Conservation (phyloP, 2,113 vertebrate genomes). For the Hypanus sabinus region DNA sequence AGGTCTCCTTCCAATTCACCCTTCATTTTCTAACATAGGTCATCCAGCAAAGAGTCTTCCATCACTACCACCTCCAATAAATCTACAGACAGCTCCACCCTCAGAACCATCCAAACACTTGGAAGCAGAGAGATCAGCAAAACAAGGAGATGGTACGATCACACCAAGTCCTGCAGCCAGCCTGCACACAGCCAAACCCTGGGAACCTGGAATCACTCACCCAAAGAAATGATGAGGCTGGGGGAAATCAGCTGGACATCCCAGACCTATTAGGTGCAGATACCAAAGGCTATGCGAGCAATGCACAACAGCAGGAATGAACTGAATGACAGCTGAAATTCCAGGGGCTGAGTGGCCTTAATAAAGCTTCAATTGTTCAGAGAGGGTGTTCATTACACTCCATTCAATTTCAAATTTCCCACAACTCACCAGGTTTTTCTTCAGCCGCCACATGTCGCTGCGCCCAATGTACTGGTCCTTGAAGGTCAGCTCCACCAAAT, state of each 20-base stretch:
- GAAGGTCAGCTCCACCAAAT: conserved; percentile 93
- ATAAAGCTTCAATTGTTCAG: no score
- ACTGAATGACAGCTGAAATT: background rate
- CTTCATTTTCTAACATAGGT: background rate
- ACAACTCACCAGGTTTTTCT: conserved; percentile 81
- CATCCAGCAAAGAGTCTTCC: background rate
- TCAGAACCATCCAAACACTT: background rate
- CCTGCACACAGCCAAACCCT: background rate
- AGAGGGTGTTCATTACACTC: no score
- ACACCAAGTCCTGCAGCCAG: background rate
- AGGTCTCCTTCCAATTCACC: background rate
- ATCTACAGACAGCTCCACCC: background rate
- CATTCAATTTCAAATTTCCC: background rate
- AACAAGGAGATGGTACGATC: background rate
- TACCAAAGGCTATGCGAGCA: background rate
- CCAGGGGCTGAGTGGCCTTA: background rate
- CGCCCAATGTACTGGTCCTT: conserved; percentile 97
- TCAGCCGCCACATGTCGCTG: conserved; percentile 96
- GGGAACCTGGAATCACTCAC: background rate
- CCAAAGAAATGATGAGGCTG: background rate
- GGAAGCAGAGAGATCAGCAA: no score
- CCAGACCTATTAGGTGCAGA: background rate
- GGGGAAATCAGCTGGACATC: background rate
- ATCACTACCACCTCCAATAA: background rate
- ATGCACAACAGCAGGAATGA: background rate